These are phyloP conservation scores for Trachemys scripta DNA, from an alignment of 2,113 vertebrate species.

Conservation along the genomic window DNA sequence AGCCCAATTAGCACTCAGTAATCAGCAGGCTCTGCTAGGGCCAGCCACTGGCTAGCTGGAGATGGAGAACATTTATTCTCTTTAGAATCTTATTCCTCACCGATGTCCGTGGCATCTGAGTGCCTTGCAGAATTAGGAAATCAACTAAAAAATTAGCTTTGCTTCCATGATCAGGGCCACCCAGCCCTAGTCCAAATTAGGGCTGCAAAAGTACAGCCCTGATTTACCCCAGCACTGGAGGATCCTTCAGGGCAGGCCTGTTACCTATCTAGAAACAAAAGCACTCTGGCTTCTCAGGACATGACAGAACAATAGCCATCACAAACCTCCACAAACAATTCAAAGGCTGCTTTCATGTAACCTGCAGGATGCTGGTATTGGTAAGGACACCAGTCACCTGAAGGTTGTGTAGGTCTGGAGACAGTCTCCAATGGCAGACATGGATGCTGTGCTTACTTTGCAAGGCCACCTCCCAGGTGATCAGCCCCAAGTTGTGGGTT, in stretches of 20 bases:
- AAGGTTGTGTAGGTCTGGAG: not conserved
- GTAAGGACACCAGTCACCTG: not conserved
- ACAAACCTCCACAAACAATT: not conserved
- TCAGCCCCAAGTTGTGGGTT: not conserved
- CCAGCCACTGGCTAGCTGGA: not conserved
- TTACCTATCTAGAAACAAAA: not conserved
- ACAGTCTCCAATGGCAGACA: not conserved
- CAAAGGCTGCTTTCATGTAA: not conserved
- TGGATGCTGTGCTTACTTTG: not conserved
- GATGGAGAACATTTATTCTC: not conserved
- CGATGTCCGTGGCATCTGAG: not conserved
- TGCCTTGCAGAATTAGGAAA: not conserved
- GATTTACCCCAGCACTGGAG: not conserved
- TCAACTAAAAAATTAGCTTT: not conserved
- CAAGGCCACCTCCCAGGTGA: not conserved
- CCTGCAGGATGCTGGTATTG: not conserved
- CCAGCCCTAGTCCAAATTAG: not conserved
- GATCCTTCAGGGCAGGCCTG: not conserved
- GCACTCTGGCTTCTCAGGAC: not conserved
- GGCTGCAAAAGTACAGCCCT: not conserved
- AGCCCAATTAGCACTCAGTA: not conserved
- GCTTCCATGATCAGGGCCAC: not conserved
- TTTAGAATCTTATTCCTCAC: not conserved
- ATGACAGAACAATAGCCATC: not conserved
- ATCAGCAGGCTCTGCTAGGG: not conserved